phyloP scores from a whole-genome alignment of 2,797 vertebrate genomes.

The Spinus olivaceus region DNA sequence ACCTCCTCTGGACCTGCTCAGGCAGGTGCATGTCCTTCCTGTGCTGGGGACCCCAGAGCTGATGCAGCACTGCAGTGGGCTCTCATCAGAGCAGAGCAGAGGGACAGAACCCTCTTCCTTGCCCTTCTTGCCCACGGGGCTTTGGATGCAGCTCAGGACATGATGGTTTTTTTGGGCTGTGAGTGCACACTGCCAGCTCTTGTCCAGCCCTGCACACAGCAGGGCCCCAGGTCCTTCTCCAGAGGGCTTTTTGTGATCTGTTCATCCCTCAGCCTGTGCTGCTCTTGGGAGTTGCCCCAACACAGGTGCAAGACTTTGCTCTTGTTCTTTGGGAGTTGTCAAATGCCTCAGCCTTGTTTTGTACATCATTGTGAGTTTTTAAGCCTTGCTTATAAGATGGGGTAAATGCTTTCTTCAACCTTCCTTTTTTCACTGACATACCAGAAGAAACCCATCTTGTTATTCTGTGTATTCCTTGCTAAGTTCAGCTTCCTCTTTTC shows the following conservation, averaged over 20 bases:
- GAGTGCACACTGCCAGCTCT: fast-evolving
- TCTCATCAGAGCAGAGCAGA: neutral
- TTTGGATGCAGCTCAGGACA: neutral
- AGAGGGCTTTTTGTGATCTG: neutral
- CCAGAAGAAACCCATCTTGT: no score
- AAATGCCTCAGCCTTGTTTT: neutral
- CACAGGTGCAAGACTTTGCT: neutral
- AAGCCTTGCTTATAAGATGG: neutral
- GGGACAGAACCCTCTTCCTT: neutral
- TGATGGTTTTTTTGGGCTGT: no score
- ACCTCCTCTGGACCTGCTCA: neutral
- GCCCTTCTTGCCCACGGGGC: fast-evolving
- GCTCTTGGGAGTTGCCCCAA: neutral
- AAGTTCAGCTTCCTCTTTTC: neutral
- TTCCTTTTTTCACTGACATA: neutral
- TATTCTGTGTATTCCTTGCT: neutral
- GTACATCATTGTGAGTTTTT: neutral
- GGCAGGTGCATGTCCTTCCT: neutral
- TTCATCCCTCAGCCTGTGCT: neutral
- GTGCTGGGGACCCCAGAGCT: neutral
- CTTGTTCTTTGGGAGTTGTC: neutral
- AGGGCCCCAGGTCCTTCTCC: neutral
- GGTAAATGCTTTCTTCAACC: neutral
- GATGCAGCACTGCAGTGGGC: neutral
- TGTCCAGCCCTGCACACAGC: neutral